phyloP scores from a whole-genome alignment of 2,888 invertebrate genomes.

The Caradrina kadenii region DNA sequence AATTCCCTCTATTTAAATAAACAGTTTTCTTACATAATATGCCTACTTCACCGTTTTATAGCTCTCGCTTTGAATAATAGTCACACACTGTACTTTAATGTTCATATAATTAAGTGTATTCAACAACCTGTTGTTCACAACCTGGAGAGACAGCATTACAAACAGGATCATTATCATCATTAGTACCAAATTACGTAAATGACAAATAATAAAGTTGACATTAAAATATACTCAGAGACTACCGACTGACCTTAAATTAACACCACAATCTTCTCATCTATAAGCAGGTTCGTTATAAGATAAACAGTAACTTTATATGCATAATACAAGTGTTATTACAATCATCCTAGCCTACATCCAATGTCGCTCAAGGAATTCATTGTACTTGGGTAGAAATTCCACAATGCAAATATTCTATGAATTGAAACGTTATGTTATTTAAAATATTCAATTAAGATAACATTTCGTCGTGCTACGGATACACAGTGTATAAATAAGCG shows the following conservation, averaged over 20 bases:
- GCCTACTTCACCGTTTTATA: conserved; percentile 43
- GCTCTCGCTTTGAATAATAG: conserved; percentile 43
- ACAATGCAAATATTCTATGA: conserved; percentile 50
- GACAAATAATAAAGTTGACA: conserved; percentile 65
- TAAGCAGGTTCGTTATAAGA: conserved; percentile 69
- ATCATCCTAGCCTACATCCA: conserved; percentile 62
- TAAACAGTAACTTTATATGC: conserved; percentile 61
- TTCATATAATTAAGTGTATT: conserved; percentile 34
- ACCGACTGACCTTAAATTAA: conserved; percentile 70
- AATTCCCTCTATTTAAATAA: conserved; percentile 76
- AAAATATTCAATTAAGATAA: conserved; percentile 55
- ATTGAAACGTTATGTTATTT: conserved; percentile 48
- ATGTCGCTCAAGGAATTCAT: conserved; percentile 60
- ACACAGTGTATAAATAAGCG: conserved; percentile 48
- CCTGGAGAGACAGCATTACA: conserved; percentile 52
- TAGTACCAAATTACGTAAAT: conserved; percentile 68
- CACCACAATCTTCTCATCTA: conserved; percentile 67
- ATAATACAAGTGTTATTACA: conserved; percentile 53
- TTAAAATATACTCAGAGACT: conserved; percentile 54
- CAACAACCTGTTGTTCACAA: conserved; percentile 44
- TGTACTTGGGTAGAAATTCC: conserved; percentile 47
- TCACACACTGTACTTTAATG: conserved; percentile 39
- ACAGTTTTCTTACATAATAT: conserved; percentile 66
- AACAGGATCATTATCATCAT: conserved; percentile 64
- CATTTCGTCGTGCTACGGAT: conserved; percentile 38